These are phyloP conservation scores for Lindbergichthys nudifrons DNA, from an alignment of 2,797 vertebrate species.

Conservation along the genomic window DNA sequence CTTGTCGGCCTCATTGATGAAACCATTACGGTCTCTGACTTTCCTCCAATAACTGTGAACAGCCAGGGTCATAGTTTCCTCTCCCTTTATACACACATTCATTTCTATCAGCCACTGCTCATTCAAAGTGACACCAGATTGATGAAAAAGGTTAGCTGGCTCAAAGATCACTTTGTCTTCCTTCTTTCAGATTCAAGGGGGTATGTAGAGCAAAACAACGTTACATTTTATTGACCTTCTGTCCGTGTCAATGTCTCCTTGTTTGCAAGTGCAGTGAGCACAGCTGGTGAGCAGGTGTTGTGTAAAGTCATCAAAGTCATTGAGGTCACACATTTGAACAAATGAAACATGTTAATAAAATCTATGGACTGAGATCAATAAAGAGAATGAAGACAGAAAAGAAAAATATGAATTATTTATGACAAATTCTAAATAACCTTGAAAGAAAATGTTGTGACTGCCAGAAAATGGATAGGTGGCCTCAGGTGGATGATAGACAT, in stretches of 20 bases:
- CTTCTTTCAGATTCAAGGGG: constrained; percentile 18
- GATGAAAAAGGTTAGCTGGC: constrained; percentile 31
- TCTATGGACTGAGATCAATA: neutral
- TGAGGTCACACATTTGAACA: constrained; percentile 10
- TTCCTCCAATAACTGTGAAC: constrained; percentile 30
- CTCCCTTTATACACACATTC: constrained; percentile 4
- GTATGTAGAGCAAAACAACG: constrained; percentile 21
- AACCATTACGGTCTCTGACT: constrained; percentile 21
- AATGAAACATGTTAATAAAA: neutral
- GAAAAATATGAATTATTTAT: constrained; percentile 11
- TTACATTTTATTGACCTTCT: constrained; percentile 35
- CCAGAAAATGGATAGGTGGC: constrained; percentile 40
- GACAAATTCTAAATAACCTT: constrained; percentile 3
- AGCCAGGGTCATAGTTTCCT: constrained; percentile 22
- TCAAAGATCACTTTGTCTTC: constrained; percentile 11
- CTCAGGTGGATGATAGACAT: constrained; percentile 47
- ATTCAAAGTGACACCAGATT: constrained; percentile 21
- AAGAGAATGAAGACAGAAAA: neutral
- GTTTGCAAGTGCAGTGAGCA: constrained; percentile 15
- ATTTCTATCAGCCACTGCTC: constrained; percentile 23
- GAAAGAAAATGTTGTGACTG: constrained; percentile 21
- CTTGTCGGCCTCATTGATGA: constrained; percentile 39
- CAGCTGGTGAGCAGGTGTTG: constrained; percentile 23
- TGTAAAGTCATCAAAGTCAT: constrained; percentile 44
- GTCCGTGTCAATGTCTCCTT: constrained; percentile 8